Percentiles rank a stretch among this genome's conserved stretches.
Conservation (phyloP, 2,113 vertebrate species). For the Nettapus auritus region DNA sequence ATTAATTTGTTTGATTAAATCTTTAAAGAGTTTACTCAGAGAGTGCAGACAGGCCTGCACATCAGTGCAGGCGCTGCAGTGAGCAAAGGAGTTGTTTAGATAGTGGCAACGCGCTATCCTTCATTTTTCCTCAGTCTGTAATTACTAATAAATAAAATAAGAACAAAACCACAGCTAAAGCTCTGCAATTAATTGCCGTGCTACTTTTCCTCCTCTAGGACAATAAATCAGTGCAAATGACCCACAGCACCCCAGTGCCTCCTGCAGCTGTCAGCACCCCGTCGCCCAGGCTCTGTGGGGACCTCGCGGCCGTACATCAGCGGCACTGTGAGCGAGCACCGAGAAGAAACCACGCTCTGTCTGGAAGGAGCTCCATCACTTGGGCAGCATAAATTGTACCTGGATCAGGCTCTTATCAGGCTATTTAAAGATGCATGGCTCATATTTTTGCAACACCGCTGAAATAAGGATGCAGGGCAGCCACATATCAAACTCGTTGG, state of each 20-base stretch:
- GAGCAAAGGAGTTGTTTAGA: conserved; percentile 39
- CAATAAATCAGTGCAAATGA: not conserved
- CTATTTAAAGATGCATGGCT: not conserved
- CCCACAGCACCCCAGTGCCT: not conserved
- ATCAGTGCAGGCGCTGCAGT: not conserved
- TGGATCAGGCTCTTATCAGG: not conserved
- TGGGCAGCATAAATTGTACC: not conserved
- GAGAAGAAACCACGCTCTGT: not conserved
- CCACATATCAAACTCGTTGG: not conserved
- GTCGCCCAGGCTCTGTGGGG: not conserved
- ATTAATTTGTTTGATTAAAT: conserved; percentile 70
- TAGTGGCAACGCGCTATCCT: not conserved
- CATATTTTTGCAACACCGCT: not conserved
- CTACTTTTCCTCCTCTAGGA: not conserved
- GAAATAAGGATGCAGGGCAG: not conserved
- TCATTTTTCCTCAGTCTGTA: not conserved
- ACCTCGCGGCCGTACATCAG: not conserved
- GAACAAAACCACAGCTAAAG: not conserved
- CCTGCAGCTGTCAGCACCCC: not conserved
- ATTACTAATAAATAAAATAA: conserved; percentile 45
- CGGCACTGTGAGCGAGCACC: rapidly evolving
- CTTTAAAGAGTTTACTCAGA: conserved; percentile 68
- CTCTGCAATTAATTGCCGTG: not conserved
- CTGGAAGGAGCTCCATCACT: not conserved
- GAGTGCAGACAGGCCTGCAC: conserved; percentile 33